phyloP scores from a whole-genome alignment of 2,797 vertebrate species.

The Melanotaenia pygmaea region DNA sequence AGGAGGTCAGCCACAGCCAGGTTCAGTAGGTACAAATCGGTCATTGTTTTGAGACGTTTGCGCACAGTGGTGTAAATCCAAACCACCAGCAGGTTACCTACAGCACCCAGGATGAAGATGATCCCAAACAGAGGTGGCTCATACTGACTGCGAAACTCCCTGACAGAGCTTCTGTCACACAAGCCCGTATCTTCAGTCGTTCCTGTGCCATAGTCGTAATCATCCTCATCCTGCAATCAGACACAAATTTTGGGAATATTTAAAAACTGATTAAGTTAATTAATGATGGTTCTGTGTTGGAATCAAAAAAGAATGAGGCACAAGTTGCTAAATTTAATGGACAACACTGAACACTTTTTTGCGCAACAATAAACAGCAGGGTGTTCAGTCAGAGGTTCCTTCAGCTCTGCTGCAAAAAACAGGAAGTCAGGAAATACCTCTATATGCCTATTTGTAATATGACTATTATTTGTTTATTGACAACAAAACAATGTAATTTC shows the following conservation, averaged over 20 bases:
- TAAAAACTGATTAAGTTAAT: not conserved
- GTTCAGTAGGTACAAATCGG: conserved; percentile 88
- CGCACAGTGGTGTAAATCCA: conserved; percentile 86
- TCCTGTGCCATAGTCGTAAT: conserved; percentile 5
- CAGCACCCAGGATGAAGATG: conserved; percentile 84
- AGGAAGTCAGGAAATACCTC: not conserved
- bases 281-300: not conserved
- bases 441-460: not conserved
- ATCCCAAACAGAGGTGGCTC: conserved; percentile 86
- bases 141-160: conserved; percentile 79
- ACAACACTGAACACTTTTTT: not conserved
- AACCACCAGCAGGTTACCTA: conserved; percentile 88
- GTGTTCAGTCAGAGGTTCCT: not conserved
- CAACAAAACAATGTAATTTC: not conserved
- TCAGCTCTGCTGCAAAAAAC: not conserved
- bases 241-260: conserved; percentile 1
- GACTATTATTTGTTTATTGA: not conserved
- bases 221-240: conserved; percentile 40
- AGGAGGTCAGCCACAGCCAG: conserved; percentile 90
- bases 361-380: not conserved
- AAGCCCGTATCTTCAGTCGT: conserved; percentile 3
- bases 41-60: conserved; percentile 88
- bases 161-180: conserved; percentile 79
- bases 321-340: not conserved
- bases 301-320: not conserved